These are phyloP conservation scores for Chamaetylas fuelleborni DNA, from an alignment of 2,113 vertebrate genomes.

Conservation along the genomic window DNA sequence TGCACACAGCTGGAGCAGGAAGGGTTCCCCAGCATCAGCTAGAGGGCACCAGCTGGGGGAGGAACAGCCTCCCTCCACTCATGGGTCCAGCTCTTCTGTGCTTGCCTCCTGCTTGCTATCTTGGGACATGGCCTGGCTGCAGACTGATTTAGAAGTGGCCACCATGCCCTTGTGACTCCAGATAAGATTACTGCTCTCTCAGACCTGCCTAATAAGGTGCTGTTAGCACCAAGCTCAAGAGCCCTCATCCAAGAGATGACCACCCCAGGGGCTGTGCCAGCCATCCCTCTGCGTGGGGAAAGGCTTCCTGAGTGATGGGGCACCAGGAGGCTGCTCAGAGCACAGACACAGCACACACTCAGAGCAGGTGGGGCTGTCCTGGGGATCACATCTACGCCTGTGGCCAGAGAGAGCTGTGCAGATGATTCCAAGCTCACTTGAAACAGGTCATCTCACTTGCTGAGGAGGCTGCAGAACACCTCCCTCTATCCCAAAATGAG, in stretches of 20 bases:
- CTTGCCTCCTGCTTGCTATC: conserved; percentile 53
- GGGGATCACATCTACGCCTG: background rate
- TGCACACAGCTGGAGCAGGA: background rate
- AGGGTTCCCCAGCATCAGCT: background rate
- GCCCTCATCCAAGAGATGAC: background rate
- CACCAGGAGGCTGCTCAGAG: background rate
- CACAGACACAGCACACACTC: background rate
- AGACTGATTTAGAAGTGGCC: conserved; percentile 65
- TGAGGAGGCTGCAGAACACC: background rate
- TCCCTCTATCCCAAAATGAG: background rate
- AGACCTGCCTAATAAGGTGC: conserved; percentile 65
- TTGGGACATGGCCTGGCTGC: conserved; percentile 41
- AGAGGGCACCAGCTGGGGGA: background rate
- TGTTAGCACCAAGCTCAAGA: conserved; percentile 11
- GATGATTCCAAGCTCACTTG: background rate
- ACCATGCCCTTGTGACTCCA: conserved; percentile 59
- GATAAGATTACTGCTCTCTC: conserved; percentile 66
- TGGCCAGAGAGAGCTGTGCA: background rate
- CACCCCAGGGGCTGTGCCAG: background rate
- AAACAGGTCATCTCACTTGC: background rate
- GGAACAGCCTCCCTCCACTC: background rate
- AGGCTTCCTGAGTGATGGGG: background rate
- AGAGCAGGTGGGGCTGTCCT: background rate
- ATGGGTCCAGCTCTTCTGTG: background rate
- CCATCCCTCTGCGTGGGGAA: background rate